A percentile compares a stretch with the other conserved stretches of the same genome.
Conservation (phyloP, 2,113 vertebrate species). For the Bostrychus sinensis region DNA sequence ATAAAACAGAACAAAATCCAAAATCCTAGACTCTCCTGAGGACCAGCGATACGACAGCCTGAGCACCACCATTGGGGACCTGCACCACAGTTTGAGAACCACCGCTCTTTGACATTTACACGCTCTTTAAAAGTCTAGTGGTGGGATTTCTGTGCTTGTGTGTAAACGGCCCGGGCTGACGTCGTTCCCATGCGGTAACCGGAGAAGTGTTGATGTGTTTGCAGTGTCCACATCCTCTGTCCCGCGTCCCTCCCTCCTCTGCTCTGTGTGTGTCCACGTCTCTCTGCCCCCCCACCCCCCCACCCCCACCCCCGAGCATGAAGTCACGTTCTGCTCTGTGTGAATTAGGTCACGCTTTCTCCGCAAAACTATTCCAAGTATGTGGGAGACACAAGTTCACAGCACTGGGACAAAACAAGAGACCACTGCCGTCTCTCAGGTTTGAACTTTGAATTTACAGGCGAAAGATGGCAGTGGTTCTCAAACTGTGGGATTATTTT, state of each 20-base stretch:
- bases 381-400: too few relatives aligned
- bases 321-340: conserved; percentile 67
- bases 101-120: too few relatives aligned
- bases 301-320: conserved; percentile 32
- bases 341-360: conserved; percentile 70
- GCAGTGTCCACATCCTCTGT: conserved; percentile 63
- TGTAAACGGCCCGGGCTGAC: background rate
- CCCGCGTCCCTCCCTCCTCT: conserved; percentile 11
- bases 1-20: background rate
- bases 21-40: too few relatives aligned
- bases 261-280: background rate
- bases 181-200: conserved; percentile 65
- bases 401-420: too few relatives aligned
- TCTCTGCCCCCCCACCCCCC: background rate
- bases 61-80: too few relatives aligned
- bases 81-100: too few relatives aligned
- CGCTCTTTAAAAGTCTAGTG: too few relatives aligned
- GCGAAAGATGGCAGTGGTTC: too few relatives aligned
- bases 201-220: conserved; percentile 70
- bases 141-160: background rate
- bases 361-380: conserved; percentile 64
- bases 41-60: too few relatives aligned
- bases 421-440: too few relatives aligned
- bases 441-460: too few relatives aligned
- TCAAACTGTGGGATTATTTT: too few relatives aligned